phyloP scores from a whole-genome alignment of 2,888 invertebrate species.

The Escarpia spicata region DNA sequence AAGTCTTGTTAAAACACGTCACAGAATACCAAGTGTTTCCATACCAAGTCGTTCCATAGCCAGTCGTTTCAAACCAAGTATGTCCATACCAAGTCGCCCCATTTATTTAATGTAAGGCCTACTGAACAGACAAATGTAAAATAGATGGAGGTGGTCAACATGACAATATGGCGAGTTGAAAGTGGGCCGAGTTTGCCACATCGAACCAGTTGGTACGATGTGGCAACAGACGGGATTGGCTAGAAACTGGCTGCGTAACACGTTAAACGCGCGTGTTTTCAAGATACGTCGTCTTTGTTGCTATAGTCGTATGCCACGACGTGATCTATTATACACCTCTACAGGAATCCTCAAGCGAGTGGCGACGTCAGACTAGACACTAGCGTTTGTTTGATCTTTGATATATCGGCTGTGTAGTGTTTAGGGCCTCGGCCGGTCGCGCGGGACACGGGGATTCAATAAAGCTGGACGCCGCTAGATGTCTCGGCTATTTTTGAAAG shows the following conservation, averaged over 20 bases:
- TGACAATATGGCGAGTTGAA: too few species aligned
- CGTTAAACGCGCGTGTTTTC: neutral
- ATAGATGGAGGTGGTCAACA: too few species aligned
- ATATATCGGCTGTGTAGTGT: conserved; percentile 16
- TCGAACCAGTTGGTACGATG: too few species aligned
- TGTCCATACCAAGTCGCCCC: too few species aligned
- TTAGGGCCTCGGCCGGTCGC: neutral
- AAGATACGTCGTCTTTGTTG: neutral
- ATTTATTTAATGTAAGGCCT: too few species aligned
- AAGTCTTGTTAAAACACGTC: neutral
- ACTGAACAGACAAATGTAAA: too few species aligned
- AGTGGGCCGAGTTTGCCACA: too few species aligned
- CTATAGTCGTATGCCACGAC: neutral
- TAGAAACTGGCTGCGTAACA: neutral
- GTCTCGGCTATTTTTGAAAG: neutral
- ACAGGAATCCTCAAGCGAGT: neutral
- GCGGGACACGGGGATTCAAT: neutral
- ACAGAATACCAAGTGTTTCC: too few species aligned
- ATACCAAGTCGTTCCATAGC: too few species aligned
- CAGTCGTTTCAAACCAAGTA: too few species aligned
- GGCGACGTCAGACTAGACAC: neutral
- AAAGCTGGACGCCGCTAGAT: neutral
- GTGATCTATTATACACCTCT: neutral
- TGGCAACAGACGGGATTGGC: neutral
- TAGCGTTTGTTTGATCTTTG: neutral